Base-by-base conservation (phyloP, 30 jellyfish, hydroid and myxozoan species). In the Hydractinia echinata region DNA sequence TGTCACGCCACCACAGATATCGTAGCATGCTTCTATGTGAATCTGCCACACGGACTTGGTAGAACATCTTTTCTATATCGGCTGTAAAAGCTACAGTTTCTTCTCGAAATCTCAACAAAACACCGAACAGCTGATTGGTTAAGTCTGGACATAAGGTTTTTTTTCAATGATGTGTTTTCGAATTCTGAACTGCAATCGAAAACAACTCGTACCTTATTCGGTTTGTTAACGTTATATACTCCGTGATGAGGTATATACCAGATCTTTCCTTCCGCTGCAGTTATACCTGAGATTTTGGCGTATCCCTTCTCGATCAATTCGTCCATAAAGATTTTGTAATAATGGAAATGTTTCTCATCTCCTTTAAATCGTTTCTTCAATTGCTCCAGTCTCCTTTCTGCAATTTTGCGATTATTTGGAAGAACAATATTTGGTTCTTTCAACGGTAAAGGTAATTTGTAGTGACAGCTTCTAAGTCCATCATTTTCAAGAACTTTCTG, bases 121-220 rank as follows among this genome's bases (percentile, higher is more conserved):
- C 73, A 6, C 89, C 79, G 39, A 16, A 5, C 76, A 81, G 54
- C 21, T 79, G 66, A 61, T 81, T 81, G 66, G 73, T 54, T 50
- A 81, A 67, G 68, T 81, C 73, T 68, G 86, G 91, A 39, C 87
- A 87, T 19, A 64, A 83, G 86, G 53, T 4, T n/a, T 77, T 73
- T 83, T 53, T 83, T 83, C 18, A 83, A 54, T 5, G 82, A 72
- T 66, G 62, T 62, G 53, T 83, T 83, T 53, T 74, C 49, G 87
- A 71, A 83, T 67, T 83, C 73, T 11, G 82, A 83, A 39, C 82
- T 76, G 60, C 89, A 81, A 72, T 81, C 89, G 4, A 79, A 54
- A 16, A 79, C 87, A 5, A 79, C 87, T 20, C 87, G 82, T 14
- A 79, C 66, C 85, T 79, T 81, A 7, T 55, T 83, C 8, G 89